Percentiles rank a stretch among this genome's conserved stretches.
Conservation (phyloP, 2,113 vertebrate species). For the Laticauda laticaudata region DNA sequence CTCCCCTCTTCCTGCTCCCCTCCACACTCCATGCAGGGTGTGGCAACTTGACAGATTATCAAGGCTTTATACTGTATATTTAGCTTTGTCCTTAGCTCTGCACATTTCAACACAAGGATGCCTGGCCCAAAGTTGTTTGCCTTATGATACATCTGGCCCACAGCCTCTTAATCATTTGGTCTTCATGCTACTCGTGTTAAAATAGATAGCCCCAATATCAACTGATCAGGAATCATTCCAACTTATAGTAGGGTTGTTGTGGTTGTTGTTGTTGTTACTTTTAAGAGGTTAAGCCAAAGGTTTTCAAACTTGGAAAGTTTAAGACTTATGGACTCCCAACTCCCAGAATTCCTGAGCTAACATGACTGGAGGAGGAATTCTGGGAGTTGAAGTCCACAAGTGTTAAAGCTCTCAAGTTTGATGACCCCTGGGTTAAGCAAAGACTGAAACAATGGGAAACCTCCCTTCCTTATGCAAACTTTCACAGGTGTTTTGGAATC, state of each 20-base stretch:
- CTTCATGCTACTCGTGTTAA: neutral
- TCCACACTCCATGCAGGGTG: neutral
- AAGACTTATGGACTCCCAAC: too few relatives aligned
- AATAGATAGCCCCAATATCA: neutral
- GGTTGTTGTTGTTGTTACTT: neutral
- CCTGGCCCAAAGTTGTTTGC: neutral
- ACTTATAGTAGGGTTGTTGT: neutral
- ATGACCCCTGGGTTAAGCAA: neutral
- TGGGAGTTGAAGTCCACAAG: too few relatives aligned
- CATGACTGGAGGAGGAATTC: too few relatives aligned
- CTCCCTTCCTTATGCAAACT: neutral
- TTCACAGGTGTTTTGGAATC: neutral
- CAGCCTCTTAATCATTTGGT: neutral
- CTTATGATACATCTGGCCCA: neutral
- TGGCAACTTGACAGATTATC: neutral
- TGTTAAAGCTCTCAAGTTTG: too few relatives aligned
- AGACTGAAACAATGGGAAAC: neutral
- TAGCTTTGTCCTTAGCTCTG: neutral
- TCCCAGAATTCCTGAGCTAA: too few relatives aligned
- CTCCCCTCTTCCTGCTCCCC: too few relatives aligned
- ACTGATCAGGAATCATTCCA: neutral
- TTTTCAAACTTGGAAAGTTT: too few relatives aligned
- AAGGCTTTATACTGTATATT: fast-evolving
- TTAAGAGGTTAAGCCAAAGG: neutral
- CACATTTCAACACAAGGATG: neutral